phyloP scores from a whole-genome alignment of 2,113 vertebrate species.

The Pelusios castaneus region DNA sequence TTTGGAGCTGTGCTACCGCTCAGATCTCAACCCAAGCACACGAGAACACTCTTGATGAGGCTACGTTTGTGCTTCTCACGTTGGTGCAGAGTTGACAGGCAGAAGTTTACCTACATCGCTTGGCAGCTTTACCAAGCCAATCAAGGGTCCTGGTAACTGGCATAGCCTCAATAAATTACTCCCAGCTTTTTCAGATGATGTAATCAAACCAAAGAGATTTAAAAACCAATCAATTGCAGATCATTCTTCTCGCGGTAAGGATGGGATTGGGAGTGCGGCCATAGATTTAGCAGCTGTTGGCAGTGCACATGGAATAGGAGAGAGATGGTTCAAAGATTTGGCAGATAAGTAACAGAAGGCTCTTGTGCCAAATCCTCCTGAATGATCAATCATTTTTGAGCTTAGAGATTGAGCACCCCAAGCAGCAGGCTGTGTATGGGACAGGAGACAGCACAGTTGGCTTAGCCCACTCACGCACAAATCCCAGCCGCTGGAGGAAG shows the following conservation, averaged over 20 bases:
- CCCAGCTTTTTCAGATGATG: neutral
- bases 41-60: neutral
- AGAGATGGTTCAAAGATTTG: neutral
- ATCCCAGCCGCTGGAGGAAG: neutral
- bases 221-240: neutral
- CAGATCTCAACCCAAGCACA: neutral
- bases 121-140: rapidly evolving
- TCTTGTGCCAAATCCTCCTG: neutral
- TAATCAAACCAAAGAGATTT: neutral
- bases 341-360: neutral
- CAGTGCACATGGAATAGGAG: neutral
- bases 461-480: rapidly evolving
- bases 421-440: neutral
- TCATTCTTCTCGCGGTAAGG: neutral
- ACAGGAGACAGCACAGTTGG: rapidly evolving
- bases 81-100: neutral
- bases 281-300: neutral
- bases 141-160: neutral
- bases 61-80: rapidly evolving
- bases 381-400: neutral
- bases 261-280: neutral
- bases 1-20: rapidly evolving
- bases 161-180: neutral
- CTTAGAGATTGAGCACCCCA: neutral
- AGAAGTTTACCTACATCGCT: neutral